A percentile compares a stretch with the other conserved stretches of the same genome.
Conservation (phyloP, 92 coral and sea anemone genomes). For the Actinernus sp. region DNA sequence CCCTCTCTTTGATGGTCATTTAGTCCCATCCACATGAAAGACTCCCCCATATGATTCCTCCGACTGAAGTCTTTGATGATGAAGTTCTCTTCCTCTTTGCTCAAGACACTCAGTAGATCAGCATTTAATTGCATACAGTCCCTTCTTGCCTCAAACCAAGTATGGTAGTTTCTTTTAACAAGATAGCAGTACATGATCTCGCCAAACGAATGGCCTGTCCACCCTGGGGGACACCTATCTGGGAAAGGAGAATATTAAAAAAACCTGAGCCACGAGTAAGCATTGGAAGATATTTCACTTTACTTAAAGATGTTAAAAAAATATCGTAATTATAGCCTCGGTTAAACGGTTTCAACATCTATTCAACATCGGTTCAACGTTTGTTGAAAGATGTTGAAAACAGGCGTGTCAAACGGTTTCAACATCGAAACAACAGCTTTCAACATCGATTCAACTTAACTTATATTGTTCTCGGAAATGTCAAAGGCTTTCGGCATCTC, state of each 20-base stretch:
- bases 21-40: slow-evolving; percentile 74
- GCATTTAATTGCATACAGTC: slow-evolving; percentile 44
- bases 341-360: too few species aligned
- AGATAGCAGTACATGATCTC: slow-evolving; percentile 28
- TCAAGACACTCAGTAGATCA: slow-evolving; percentile 62
- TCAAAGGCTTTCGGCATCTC: too few species aligned
- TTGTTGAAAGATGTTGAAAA: too few species aligned
- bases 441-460: too few species aligned
- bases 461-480: too few species aligned
- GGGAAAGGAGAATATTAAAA: neutral
- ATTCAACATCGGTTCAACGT: too few species aligned
- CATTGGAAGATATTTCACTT: too few species aligned
- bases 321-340: neutral
- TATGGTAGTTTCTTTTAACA: slow-evolving; percentile 16
- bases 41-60: slow-evolving; percentile 25
- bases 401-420: too few species aligned
- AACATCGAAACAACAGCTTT: too few species aligned
- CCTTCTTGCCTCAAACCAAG: slow-evolving; percentile 28
- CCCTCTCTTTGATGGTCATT: slow-evolving; percentile 50
- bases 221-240: slow-evolving; percentile 28
- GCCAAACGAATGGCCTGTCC: slow-evolving; percentile 21
- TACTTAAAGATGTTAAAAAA: too few species aligned
- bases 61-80: slow-evolving; percentile 51
- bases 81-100: slow-evolving; percentile 68
- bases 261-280: too few species aligned